These are phyloP conservation scores for Myripristis jacobus DNA, from an alignment of 2,797 vertebrate genomes.

Conservation along the genomic window DNA sequence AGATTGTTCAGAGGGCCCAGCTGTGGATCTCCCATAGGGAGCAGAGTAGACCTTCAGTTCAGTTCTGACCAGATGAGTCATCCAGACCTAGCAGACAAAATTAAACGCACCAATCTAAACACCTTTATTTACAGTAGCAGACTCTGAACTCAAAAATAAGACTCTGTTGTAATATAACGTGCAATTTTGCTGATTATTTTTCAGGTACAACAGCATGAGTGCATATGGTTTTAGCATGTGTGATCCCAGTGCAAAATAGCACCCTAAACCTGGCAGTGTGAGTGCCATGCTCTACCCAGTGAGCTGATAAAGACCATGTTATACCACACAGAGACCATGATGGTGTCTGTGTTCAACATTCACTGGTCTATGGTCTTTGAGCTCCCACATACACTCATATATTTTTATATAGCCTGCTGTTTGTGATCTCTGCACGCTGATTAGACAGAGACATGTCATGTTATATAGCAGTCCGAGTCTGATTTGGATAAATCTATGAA, in stretches of 20 bases:
- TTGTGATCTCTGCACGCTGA: constrained; percentile 38
- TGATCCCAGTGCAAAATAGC: not conserved
- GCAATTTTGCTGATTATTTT: not conserved
- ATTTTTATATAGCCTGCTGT: constrained; percentile 32
- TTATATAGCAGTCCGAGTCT: constrained; percentile 22
- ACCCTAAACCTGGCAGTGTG: not conserved
- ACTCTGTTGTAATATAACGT: not conserved
- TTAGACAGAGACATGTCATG: constrained; percentile 23
- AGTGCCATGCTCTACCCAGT: not conserved
- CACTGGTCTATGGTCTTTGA: not conserved
- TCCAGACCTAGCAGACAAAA: constrained; percentile 36
- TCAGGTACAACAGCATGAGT: not conserved
- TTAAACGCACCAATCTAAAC: constrained; percentile 46
- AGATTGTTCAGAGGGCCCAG: constrained; percentile 66
- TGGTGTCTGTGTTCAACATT: not conserved
- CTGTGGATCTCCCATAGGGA: constrained; percentile 71
- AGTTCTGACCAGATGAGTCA: constrained; percentile 76
- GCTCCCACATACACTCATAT: not conserved
- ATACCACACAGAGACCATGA: not conserved
- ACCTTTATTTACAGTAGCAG: constrained; percentile 30
- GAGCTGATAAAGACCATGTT: constrained; percentile 4
- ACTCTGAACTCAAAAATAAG: constrained; percentile 9
- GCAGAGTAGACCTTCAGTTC: constrained; percentile 63
- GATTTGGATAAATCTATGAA: constrained; percentile 67
- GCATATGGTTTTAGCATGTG: not conserved